phyloP scores from a whole-genome alignment of 2,113 vertebrate species.

The Hydrochoerus hydrochaeris region DNA sequence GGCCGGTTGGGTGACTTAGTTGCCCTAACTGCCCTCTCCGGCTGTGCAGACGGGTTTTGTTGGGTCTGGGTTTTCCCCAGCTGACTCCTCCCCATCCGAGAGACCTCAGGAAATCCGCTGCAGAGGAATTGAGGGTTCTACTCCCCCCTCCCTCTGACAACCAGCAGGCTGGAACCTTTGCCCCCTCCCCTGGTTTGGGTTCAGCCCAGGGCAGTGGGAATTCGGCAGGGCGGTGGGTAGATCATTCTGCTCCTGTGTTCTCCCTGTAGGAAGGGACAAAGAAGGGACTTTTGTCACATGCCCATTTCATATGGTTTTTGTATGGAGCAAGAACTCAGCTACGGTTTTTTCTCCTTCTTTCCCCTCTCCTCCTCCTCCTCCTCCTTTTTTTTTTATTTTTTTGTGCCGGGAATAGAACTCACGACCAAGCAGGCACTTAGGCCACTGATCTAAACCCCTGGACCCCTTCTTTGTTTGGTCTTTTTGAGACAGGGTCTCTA shows the following conservation, averaged over 20 bases:
- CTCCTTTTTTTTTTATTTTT: too few relatives aligned
- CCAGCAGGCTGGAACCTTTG: not conserved
- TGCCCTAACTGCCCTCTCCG: not conserved
- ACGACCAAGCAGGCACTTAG: too few relatives aligned
- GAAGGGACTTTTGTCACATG: constrained; percentile 57
- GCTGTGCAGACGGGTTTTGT: not conserved
- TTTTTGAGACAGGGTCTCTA: too few relatives aligned
- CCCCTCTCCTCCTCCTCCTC: too few relatives aligned
- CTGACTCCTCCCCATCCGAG: not conserved
- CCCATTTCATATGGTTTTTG: not conserved
- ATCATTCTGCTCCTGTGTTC: not conserved
- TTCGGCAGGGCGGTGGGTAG: not conserved
- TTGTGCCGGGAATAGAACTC: too few relatives aligned
- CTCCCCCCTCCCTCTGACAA: not conserved
- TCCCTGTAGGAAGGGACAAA: constrained; percentile 44
- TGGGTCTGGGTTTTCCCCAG: not conserved
- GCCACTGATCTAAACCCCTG: too few relatives aligned
- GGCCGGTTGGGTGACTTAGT: not conserved
- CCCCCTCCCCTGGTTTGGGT: not conserved
- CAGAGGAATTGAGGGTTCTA: not conserved
- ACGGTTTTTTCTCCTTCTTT: too few relatives aligned
- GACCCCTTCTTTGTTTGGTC: too few relatives aligned
- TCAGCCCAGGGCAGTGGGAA: constrained; percentile 23
- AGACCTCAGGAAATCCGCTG: not conserved
- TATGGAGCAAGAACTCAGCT: not conserved